Percentiles rank a stretch among this genome's conserved stretches.
Conservation (phyloP, 35 echinoderm and acorn worm species). For the Strongylocentrotus purpuratus region DNA sequence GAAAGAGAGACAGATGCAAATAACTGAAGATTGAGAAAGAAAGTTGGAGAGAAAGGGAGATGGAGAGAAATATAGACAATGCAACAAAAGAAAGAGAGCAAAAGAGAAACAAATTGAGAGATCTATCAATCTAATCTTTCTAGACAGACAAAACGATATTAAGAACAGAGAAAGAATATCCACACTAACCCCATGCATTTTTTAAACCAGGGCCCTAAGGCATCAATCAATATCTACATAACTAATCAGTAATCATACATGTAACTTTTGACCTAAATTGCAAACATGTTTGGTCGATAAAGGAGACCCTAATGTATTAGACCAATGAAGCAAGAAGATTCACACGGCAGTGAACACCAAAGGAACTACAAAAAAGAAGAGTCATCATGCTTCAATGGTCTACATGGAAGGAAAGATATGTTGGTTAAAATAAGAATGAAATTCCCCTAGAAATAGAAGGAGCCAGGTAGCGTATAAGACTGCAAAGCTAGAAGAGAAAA, state of each 20-base stretch:
- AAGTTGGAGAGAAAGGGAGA: too few species aligned
- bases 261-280: background rate
- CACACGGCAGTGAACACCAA: background rate
- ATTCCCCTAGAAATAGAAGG: background rate
- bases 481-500: background rate
- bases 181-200: background rate
- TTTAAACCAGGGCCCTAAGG: background rate
- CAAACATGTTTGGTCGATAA: background rate
- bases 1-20: too few species aligned
- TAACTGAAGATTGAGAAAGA: too few species aligned
- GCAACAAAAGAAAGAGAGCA: too few species aligned
- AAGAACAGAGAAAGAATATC: background rate
- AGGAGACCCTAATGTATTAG: background rate
- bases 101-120: too few species aligned
- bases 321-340: background rate
- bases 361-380: background rate
- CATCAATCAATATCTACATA: background rate
- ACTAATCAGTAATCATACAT: background rate
- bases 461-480: background rate
- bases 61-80: too few species aligned
- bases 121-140: too few species aligned
- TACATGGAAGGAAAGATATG: background rate
- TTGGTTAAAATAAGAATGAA: background rate
- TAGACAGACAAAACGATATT: too few species aligned
- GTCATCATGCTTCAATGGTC: background rate